Conservation (phyloP, 2,888 invertebrate genomes). For the Chloromyia formosa region DNA sequence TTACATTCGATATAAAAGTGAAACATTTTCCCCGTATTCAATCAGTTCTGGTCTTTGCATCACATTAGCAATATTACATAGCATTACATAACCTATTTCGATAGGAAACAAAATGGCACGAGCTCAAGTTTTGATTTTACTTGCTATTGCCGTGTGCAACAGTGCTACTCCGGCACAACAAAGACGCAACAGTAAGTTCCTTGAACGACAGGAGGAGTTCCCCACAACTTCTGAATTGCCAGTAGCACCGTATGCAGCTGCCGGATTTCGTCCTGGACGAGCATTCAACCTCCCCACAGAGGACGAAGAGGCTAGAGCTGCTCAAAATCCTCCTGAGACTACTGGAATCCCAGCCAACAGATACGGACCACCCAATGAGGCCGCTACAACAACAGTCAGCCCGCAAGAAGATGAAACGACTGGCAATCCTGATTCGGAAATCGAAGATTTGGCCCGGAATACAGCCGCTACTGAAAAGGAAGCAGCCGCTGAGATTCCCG, state of each 20-base stretch:
- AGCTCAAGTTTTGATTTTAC: neutral
- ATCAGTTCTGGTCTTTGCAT: conserved; percentile 27
- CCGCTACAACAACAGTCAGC: neutral
- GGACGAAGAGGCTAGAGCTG: conserved; percentile 21
- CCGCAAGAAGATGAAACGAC: neutral
- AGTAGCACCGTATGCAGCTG: conserved; percentile 29
- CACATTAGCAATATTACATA: neutral
- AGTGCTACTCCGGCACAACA: conserved; percentile 3
- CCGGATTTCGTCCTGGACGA: conserved; percentile 19
- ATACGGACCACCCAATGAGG: conserved; percentile 21
- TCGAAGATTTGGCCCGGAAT: conserved; percentile 20
- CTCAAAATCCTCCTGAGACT: neutral
- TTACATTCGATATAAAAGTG: conserved; percentile 33
- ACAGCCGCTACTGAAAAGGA: neutral
- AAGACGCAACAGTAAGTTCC: conserved; percentile 11
- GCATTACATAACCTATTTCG: neutral
- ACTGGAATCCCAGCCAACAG: neutral
- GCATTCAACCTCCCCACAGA: conserved; percentile 18
- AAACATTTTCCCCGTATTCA: conserved; percentile 4
- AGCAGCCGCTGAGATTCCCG: neutral
- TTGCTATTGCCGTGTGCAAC: neutral
- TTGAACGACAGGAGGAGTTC: neutral
- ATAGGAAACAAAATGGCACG: conserved; percentile 13
- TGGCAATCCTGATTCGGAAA: conserved; percentile 27
- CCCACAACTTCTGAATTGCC: conserved; percentile 3